Conservation (phyloP, 2,113 vertebrate species). For the Sinocyclocheilus rhinocerous region DNA sequence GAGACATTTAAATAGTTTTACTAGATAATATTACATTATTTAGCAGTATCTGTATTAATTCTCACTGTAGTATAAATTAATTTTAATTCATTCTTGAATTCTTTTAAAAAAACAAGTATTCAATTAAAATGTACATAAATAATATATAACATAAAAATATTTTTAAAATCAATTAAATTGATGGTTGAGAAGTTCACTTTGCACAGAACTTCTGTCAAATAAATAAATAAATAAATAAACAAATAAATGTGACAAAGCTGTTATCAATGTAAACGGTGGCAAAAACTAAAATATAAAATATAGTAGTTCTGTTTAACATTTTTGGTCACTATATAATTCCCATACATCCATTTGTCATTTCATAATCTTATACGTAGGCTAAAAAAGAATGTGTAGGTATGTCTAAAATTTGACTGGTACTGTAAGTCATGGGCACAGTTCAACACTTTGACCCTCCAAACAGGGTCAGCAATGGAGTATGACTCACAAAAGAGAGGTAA, state of each 20-base stretch:
- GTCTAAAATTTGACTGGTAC: background rate
- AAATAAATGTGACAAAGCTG: background rate
- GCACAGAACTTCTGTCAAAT: too few relatives aligned
- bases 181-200: background rate
- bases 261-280: background rate
- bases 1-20: background rate
- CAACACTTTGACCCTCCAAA: background rate
- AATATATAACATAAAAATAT: background rate
- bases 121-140: background rate
- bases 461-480: background rate
- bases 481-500: constrained; percentile 29
- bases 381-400: background rate
- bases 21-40: background rate
- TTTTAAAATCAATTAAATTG: background rate
- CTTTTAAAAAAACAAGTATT: background rate
- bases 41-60: background rate
- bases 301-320: background rate
- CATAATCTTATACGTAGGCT: background rate
- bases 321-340: background rate
- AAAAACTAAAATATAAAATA: background rate
- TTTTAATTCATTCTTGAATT: background rate
- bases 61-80: background rate
- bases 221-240: too few relatives aligned
- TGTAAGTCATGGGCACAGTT: background rate
- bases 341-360: background rate